phyloP scores from a whole-genome alignment of 2,797 vertebrate genomes.

The Leucoraja ocellata region DNA sequence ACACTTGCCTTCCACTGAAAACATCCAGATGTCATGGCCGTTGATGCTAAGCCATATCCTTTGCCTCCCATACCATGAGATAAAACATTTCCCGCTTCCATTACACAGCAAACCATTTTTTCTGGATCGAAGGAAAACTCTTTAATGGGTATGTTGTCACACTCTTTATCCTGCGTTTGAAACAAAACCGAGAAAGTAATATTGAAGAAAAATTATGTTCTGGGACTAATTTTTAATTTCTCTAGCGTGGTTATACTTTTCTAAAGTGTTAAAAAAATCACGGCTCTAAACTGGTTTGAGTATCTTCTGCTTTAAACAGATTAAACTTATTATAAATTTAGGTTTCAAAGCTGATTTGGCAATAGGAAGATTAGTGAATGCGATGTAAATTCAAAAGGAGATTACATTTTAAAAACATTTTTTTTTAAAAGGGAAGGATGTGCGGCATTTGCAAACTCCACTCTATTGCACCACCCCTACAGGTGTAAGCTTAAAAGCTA shows the following conservation, averaged over 20 bases:
- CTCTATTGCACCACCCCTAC: background rate
- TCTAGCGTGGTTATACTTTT: background rate
- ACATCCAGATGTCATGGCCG: constrained; percentile 69
- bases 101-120: constrained; percentile 65
- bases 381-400: background rate
- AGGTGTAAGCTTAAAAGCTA: background rate
- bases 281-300: background rate
- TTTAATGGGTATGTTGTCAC: constrained; percentile 69
- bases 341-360: background rate
- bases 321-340: background rate
- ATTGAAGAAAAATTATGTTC: background rate
- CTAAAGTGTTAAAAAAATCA: background rate
- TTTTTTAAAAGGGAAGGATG: background rate
- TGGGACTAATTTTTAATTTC: background rate
- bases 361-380: background rate
- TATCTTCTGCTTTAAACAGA: background rate
- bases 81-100: constrained; percentile 68
- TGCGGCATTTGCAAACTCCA: background rate
- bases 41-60: constrained; percentile 69
- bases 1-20: constrained; percentile 68
- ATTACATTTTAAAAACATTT: background rate
- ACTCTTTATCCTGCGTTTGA: constrained; percentile 57
- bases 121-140: constrained; percentile 73
- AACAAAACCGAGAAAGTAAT: constrained; percentile 27
- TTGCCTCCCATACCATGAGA: constrained; percentile 71